These are phyloP conservation scores for Trichogramma dendrolimi DNA, from an alignment of 2,888 invertebrate genomes.

Conservation along the genomic window DNA sequence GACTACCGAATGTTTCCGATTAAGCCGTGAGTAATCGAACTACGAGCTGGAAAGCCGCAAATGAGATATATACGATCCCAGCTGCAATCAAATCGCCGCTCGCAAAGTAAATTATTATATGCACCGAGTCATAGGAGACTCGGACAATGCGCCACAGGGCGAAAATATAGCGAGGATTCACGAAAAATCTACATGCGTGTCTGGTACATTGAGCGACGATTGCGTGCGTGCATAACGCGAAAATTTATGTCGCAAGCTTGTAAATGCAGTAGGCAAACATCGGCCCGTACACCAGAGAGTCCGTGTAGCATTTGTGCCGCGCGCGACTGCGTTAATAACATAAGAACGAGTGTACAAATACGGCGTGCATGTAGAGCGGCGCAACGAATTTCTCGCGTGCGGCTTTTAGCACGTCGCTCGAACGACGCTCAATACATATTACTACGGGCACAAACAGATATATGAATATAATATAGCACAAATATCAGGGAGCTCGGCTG, in stretches of 20 bases:
- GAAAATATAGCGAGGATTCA: too few species aligned
- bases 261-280: neutral
- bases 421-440: slow-evolving; percentile 22
- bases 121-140: too few species aligned
- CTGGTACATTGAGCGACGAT: too few species aligned
- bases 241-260: slow-evolving; percentile 19
- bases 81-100: too few species aligned
- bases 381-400: slow-evolving; percentile 26
- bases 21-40: too few species aligned
- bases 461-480: neutral
- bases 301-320: neutral
- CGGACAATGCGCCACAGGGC: too few species aligned
- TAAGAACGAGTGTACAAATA: too few species aligned
- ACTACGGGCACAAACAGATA: neutral
- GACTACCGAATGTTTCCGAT: too few species aligned
- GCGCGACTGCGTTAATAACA: slow-evolving; percentile 2
- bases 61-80: too few species aligned
- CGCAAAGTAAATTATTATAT: too few species aligned
- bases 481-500: slow-evolving; percentile 23
- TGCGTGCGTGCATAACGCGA: slow-evolving; percentile 12
- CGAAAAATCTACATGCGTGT: slow-evolving; percentile 13
- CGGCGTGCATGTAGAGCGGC: neutral
- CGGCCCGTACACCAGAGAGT: too few species aligned
- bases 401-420: slow-evolving; percentile 29
- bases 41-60: too few species aligned